Conservation (phyloP, 2,113 vertebrate genomes). For the Pseudopodoces humilis region DNA sequence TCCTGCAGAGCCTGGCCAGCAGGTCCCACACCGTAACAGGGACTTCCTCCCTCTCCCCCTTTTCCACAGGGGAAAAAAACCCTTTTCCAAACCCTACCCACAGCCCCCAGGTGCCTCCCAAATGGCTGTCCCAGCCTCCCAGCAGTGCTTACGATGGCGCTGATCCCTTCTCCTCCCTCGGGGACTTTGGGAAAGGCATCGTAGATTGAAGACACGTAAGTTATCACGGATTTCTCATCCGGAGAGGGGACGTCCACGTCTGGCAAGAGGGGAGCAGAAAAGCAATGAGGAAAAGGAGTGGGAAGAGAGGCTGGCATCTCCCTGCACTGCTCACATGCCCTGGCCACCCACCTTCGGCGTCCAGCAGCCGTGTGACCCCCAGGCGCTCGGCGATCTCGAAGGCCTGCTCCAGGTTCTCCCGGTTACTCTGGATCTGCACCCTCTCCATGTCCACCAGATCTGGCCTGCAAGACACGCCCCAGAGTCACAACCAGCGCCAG, state of each 20-base stretch:
- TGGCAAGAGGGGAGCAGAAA: constrained; percentile 48
- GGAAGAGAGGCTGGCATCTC: not conserved
- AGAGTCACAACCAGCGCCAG: not conserved
- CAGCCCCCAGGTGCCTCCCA: not conserved
- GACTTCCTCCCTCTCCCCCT: not conserved
- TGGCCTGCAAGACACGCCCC: constrained; percentile 76
- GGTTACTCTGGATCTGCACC: constrained; percentile 89
- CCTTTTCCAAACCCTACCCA: not conserved
- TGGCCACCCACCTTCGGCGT: constrained; percentile 86
- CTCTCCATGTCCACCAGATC: constrained; percentile 97
- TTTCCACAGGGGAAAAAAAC: rapidly evolving
- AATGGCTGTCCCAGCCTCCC: rapidly evolving
- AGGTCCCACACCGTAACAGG: rapidly evolving
- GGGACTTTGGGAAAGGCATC: constrained; percentile 99
- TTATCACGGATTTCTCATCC: constrained; percentile 98
- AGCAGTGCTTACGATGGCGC: constrained; percentile 79
- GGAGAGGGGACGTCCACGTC: constrained; percentile 96
- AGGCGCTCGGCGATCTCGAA: constrained; percentile 95
- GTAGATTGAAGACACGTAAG: constrained; percentile 98
- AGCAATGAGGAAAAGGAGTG: not conserved
- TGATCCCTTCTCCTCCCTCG: constrained; percentile 93
- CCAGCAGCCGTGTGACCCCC: constrained; percentile 92
- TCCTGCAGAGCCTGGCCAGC: not conserved
- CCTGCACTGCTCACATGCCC: rapidly evolving
- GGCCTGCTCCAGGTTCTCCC: constrained; percentile 96